phyloP scores from a whole-genome alignment of 2,113 vertebrate species.

The Gallinago undulata region DNA sequence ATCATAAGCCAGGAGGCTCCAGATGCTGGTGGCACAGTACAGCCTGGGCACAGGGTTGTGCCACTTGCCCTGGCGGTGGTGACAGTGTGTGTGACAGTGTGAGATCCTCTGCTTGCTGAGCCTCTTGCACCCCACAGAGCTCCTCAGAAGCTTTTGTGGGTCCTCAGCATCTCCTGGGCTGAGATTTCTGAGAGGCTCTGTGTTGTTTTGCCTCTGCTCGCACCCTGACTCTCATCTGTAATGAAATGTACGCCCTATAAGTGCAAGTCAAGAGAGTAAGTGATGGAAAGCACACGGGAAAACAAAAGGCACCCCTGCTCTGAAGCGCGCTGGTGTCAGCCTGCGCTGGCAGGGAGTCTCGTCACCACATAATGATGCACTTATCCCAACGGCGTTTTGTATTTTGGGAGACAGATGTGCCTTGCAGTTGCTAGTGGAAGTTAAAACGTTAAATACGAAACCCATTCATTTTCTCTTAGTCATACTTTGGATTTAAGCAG shows the following conservation, averaged over 20 bases:
- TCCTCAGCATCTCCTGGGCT: background rate
- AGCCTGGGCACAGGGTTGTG: background rate
- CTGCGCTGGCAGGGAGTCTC: slow-evolving; percentile 13
- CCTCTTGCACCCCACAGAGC: accelerated
- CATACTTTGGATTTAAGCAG: slow-evolving; percentile 63
- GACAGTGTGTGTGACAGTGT: background rate
- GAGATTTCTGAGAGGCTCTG: background rate
- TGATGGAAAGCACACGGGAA: background rate
- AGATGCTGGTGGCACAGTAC: background rate
- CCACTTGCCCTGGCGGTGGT: accelerated
- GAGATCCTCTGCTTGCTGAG: accelerated
- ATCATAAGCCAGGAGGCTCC: background rate
- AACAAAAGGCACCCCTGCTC: slow-evolving; percentile 19
- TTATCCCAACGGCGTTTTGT: background rate
- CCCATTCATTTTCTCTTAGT: slow-evolving; percentile 72
- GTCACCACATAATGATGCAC: slow-evolving; percentile 20
- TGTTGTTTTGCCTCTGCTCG: background rate
- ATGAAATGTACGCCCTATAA: background rate
- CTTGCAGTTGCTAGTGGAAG: slow-evolving; percentile 56
- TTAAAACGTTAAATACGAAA: slow-evolving; percentile 61
- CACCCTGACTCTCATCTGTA: background rate
- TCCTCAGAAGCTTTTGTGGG: background rate
- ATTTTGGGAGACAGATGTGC: slow-evolving; percentile 56
- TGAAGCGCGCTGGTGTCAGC: background rate
- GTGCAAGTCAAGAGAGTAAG: background rate